Percentiles rank a stretch among this genome's conserved stretches.
Evolutionary conservation across 1,140 invertebrate species (phyloP).

Genomic region (Leptopilina boulardi): DNA sequence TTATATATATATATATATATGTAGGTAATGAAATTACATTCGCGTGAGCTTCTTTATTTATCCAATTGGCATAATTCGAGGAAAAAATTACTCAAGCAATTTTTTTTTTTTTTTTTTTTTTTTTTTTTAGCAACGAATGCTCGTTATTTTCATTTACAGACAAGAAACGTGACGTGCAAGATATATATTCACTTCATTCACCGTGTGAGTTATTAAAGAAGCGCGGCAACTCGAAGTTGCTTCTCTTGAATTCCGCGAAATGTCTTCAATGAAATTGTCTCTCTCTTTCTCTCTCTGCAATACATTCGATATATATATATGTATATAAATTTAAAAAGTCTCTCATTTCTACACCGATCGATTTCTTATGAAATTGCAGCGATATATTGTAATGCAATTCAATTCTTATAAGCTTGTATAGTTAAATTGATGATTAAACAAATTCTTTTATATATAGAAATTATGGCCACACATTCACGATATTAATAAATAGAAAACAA

Average conservation of each 20-base stretch:
- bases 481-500: no score
- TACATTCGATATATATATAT: neutral
- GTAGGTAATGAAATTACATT: neutral
- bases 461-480: no score
- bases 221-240: neutral
- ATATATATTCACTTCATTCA: constrained; percentile 31
- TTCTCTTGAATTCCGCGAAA: constrained; percentile 26
- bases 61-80: neutral
- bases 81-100: constrained; percentile 3
- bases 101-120: neutral
- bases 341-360: neutral
- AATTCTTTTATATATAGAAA: no score
- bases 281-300: no score
- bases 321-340: neutral
- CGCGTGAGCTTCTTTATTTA: neutral
- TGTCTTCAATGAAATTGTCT: constrained; percentile 19
- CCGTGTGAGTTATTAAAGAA: constrained; percentile 31
- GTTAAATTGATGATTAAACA: neutral
- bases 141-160: constrained; percentile 31
- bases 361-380: constrained; percentile 14
- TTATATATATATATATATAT: no score
- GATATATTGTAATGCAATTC: neutral
- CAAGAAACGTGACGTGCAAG: constrained; percentile 29
- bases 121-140: constrained; percentile 23
- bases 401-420: neutral